Conservation (phyloP, 1,140 invertebrate species). For the Magallana ariakensis region DNA sequence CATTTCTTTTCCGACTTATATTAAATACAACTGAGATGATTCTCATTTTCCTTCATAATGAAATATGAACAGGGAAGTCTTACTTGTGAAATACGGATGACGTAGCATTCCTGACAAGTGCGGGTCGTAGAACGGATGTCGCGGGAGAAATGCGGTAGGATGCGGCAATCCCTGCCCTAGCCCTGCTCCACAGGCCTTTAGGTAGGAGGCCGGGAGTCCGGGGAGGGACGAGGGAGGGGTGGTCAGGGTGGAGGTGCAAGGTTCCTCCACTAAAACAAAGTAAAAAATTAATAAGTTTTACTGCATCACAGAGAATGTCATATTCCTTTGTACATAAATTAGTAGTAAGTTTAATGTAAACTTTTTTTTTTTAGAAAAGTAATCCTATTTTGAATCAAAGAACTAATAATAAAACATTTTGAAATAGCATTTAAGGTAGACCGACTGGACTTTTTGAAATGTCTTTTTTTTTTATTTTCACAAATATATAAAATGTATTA, state of each 20-base stretch:
- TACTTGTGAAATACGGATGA: constrained; percentile 66
- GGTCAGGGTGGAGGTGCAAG: background rate
- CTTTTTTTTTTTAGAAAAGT: too few species aligned
- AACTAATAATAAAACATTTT: too few species aligned
- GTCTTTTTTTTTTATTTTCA: too few species aligned
- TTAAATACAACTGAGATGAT: background rate
- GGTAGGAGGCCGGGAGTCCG: constrained; percentile 50
- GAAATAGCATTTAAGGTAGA: too few species aligned
- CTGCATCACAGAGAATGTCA: too few species aligned
- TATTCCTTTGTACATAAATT: too few species aligned
- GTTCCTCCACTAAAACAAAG: constrained; percentile 17
- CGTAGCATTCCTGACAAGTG: constrained; percentile 62
- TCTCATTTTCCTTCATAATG: background rate
- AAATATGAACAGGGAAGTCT: constrained; percentile 20
- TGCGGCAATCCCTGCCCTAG: constrained; percentile 55
- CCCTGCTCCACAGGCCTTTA: constrained; percentile 58
- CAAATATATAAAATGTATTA: background rate
- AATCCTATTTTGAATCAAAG: too few species aligned
- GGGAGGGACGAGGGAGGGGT: constrained; percentile 40
- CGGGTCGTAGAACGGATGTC: constrained; percentile 63
- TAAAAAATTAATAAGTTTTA: too few species aligned
- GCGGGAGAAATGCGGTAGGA: constrained; percentile 56
- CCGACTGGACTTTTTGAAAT: too few species aligned
- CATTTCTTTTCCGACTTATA: too few species aligned
- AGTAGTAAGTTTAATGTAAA: too few species aligned